Percentiles rank a stretch among this genome's conserved stretches.
These are phyloP conservation scores for Drosophila ogumai DNA, from an alignment of 1,140 invertebrate species.

Conservation along the genomic window DNA sequence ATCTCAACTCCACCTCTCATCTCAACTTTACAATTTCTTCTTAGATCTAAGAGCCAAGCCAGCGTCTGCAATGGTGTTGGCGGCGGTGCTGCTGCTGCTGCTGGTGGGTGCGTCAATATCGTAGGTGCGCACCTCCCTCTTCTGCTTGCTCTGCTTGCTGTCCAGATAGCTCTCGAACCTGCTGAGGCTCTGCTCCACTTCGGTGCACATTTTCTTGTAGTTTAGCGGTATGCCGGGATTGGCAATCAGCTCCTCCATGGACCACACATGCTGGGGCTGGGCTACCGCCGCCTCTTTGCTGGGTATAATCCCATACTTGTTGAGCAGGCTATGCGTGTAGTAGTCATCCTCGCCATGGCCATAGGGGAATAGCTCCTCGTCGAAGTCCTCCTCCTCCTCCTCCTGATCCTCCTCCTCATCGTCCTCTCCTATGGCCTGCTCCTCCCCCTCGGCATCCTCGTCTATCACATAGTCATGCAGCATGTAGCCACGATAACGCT, in stretches of 20 bases:
- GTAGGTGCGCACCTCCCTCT: slow-evolving; percentile 73
- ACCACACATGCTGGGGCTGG: slow-evolving; percentile 74
- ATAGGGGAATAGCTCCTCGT: slow-evolving; percentile 50
- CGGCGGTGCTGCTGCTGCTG: slow-evolving; percentile 3
- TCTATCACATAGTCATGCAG: slow-evolving; percentile 71
- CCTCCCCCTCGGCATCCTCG: slow-evolving; percentile 69
- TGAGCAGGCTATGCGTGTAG: slow-evolving; percentile 46
- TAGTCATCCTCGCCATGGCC: slow-evolving; percentile 43
- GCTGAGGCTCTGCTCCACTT: slow-evolving; percentile 78
- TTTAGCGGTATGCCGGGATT: slow-evolving; percentile 79
- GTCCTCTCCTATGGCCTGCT: slow-evolving; percentile 59
- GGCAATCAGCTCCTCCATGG: slow-evolving; percentile 79
- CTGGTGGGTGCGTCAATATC: slow-evolving; percentile 75
- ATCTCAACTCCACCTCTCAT: slow-evolving; percentile 1
- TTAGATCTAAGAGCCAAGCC: slow-evolving; percentile 69
- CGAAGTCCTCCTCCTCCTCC: slow-evolving; percentile 28
- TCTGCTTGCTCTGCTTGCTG: slow-evolving; percentile 58
- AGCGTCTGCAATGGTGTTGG: neutral
- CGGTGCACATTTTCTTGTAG: slow-evolving; percentile 83
- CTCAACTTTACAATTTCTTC: slow-evolving; percentile 52
- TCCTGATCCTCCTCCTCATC: slow-evolving; percentile 26
- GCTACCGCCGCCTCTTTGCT: neutral
- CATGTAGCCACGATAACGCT: slow-evolving; percentile 71
- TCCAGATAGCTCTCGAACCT: slow-evolving; percentile 78
- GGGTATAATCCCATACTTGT: slow-evolving; percentile 57